Base-by-base conservation (phyloP, 2,113 vertebrate species). In the Epinephelus lanceolatus region DNA sequence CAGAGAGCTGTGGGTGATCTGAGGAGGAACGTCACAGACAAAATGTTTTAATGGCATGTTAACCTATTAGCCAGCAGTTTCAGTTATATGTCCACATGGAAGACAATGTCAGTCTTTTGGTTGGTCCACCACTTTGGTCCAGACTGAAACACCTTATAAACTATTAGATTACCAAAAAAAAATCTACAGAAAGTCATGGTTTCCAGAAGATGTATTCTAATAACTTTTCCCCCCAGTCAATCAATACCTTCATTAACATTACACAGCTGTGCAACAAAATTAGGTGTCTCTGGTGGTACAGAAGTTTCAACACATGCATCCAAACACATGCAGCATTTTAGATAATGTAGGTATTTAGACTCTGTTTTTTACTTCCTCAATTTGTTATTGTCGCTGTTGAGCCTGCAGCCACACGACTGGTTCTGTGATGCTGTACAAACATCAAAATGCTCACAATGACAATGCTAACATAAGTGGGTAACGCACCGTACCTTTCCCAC, bases 1-100 rank as follows among this genome's bases (percentile, higher is more conserved):
- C 93, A 18, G 81, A 91, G 14, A 93, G 66, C 17, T 85, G 18
- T 4, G 96, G 94, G 10, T 49, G 33, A 68, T 93, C 96, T 96
- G 85, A 33, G 53, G 13, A 63, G 56, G 3, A 71, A 67, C 8
- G 68, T 18, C 13, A 66, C 18, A 79, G 40, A 63, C 8, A 40
- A 63, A 25, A 83, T 23, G 12, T 59, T 19, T 53, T 5, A 57
- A 23, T 62, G 30, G 65, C 15, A 37, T 2, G 14, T 63, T 55
- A 49, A 62, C 15, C 56, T 27, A 14, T 21, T 5, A 59, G 47
- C 47, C 30, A 66, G 11, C 23, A 27, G 52, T 17, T 55, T 40
- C 23, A 51, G 13, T 25, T 21, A 37, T 6, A 6, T 45, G 27
- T 9, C 42, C 21, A 18, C 25, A 9, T 19, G 17, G 11, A 9